Percentiles rank a stretch among this genome's conserved stretches.
Conservation (phyloP, 2,797 vertebrate species). For the Dermochelys coriacea region DNA sequence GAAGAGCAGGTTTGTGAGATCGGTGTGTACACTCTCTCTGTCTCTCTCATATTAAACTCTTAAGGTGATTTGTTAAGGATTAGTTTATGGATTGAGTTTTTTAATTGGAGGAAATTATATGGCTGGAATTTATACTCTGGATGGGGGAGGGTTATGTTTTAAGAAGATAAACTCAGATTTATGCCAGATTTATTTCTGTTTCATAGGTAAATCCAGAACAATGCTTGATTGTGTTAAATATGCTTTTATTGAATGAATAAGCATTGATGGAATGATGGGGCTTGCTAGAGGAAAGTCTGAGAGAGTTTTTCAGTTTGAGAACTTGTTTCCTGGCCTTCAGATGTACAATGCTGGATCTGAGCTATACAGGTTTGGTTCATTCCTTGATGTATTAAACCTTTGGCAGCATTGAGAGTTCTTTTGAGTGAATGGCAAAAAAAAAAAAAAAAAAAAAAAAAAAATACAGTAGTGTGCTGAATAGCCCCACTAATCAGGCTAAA, state of each 20-base stretch:
- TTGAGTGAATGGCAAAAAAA: not conserved
- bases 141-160: conserved; percentile 18
- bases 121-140: not conserved
- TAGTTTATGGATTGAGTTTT: conserved; percentile 53
- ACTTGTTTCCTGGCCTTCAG: not conserved
- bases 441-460: not conserved
- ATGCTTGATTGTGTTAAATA: not conserved
- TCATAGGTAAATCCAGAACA: not conserved
- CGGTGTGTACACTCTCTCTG: not conserved
- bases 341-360: not conserved
- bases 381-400: not conserved
- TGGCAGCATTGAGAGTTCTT: not conserved
- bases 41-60: conserved; percentile 30
- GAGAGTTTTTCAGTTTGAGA: not conserved
- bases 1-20: not conserved
- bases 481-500: not conserved
- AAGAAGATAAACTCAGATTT: conserved; percentile 35
- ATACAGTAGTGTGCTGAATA: not conserved
- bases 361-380: not conserved
- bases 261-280: not conserved
- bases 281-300: not conserved
- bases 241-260: not conserved
- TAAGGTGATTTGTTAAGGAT: conserved; percentile 66
- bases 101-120: conserved; percentile 54
- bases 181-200: fast-evolving